phyloP scores from a whole-genome alignment of 2,113 vertebrate species.

The Solea senegalensis region DNA sequence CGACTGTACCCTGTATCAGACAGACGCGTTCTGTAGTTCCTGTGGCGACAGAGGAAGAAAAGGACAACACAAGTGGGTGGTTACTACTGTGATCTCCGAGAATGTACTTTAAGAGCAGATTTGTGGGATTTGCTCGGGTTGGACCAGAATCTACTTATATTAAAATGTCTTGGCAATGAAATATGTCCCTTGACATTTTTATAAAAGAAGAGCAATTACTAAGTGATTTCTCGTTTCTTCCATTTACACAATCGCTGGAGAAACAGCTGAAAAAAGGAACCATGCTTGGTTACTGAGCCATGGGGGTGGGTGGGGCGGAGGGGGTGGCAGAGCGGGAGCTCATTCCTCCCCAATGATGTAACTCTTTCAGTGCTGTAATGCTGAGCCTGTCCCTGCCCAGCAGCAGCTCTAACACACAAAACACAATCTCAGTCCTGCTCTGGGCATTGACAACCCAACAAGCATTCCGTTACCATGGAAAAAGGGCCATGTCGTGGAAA shows the following conservation, averaged over 20 bases:
- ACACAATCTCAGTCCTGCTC: constrained; percentile 68
- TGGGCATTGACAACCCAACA: constrained; percentile 57
- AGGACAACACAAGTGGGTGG: constrained; percentile 33
- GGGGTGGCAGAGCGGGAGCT: neutral
- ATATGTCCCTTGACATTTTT: constrained; percentile 50
- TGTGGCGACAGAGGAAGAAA: constrained; percentile 65
- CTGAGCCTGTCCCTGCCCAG: constrained; percentile 52
- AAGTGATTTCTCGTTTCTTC: constrained; percentile 42
- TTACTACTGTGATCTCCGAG: constrained; percentile 23
- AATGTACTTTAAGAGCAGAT: constrained; percentile 25
- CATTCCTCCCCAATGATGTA: constrained; percentile 74
- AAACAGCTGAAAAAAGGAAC: constrained; percentile 67
- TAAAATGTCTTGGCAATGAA: constrained; percentile 39
- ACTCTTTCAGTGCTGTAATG: constrained; percentile 65
- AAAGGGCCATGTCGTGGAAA: constrained; percentile 64
- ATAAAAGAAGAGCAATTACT: constrained; percentile 48
- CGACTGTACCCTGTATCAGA: constrained; percentile 99
- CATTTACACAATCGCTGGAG: constrained; percentile 65
- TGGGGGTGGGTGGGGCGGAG: constrained; percentile 21
- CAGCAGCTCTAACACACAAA: constrained; percentile 63
- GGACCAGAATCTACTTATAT: constrained; percentile 34
- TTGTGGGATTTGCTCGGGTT: constrained; percentile 26
- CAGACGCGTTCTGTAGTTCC: constrained; percentile 98
- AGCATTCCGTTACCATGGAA: constrained; percentile 76
- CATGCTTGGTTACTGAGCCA: constrained; percentile 58